A percentile compares a stretch with the other conserved stretches of the same genome.
These are phyloP conservation scores for Reinhardtius hippoglossoides DNA, from an alignment of 2,113 vertebrate species.

Conservation along the genomic window DNA sequence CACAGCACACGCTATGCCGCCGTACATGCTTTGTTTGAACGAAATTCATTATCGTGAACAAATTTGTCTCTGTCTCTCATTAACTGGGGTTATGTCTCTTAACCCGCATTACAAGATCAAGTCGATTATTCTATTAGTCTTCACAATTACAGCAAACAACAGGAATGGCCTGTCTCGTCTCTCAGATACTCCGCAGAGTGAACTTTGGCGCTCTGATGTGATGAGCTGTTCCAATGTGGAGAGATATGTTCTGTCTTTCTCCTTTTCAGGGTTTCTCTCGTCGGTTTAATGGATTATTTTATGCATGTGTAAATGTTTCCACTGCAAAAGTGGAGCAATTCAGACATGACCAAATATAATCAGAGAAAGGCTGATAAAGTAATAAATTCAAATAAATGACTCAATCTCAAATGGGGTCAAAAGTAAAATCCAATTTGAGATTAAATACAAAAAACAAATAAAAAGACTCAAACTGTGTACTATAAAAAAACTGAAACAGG, in stretches of 20 bases:
- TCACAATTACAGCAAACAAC: constrained; percentile 59
- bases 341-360: background rate
- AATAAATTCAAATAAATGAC: background rate
- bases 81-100: constrained; percentile 66
- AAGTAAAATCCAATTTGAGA: background rate
- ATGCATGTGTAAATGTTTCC: background rate
- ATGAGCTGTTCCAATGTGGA: constrained; percentile 15
- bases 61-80: constrained; percentile 63
- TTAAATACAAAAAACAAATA: background rate
- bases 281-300: background rate
- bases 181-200: constrained; percentile 16
- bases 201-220: constrained; percentile 13
- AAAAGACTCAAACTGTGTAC: background rate
- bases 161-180: constrained; percentile 11
- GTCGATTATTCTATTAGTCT: constrained; percentile 63
- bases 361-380: background rate
- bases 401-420: background rate
- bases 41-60: constrained; percentile 60
- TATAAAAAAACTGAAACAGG: background rate
- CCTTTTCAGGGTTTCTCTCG: background rate
- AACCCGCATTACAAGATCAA: constrained; percentile 62
- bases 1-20: constrained; percentile 32
- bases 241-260: background rate
- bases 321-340: background rate
- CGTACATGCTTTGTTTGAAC: constrained; percentile 55